Conservation (phyloP, 2,113 vertebrate species). For the Cyanoderma ruficeps region DNA sequence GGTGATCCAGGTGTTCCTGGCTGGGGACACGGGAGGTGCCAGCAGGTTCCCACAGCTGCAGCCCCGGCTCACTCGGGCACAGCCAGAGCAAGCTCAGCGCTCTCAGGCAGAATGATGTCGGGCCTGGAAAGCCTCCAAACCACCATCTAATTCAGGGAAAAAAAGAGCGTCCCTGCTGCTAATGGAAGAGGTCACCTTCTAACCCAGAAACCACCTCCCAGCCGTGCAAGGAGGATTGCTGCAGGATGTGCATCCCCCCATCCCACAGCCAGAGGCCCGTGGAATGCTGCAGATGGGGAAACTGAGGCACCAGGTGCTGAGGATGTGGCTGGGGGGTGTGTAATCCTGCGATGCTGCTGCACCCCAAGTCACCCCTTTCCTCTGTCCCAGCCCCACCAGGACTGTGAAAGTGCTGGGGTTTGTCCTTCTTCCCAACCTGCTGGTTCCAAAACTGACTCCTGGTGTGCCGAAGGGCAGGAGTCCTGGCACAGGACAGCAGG, state of each 20-base stretch:
- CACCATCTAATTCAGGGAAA: not conserved
- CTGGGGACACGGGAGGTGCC: accelerated
- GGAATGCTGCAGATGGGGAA: not conserved
- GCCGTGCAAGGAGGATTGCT: accelerated
- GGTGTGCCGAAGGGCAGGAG: not conserved
- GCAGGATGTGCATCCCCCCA: not conserved
- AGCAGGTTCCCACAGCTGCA: not conserved
- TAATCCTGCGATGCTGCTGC: accelerated
- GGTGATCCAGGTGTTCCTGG: not conserved
- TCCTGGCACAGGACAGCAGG: not conserved
- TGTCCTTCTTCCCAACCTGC: not conserved
- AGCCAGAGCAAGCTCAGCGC: not conserved
- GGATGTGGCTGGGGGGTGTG: not conserved
- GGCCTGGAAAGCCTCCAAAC: slow-evolving; percentile 56
- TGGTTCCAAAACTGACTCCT: not conserved
- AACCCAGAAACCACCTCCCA: not conserved
- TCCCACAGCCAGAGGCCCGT: accelerated
- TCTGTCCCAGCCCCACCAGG: not conserved
- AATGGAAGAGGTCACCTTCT: slow-evolving; percentile 63
- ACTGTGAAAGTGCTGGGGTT: not conserved
- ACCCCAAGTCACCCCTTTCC: not conserved
- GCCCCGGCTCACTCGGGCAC: accelerated
- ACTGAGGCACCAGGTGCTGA: not conserved
- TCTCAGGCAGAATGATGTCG: not conserved
- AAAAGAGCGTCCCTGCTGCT: not conserved